Base-by-base conservation (phyloP, 2,797 vertebrate species). In the Spheniscus humboldti region DNA sequence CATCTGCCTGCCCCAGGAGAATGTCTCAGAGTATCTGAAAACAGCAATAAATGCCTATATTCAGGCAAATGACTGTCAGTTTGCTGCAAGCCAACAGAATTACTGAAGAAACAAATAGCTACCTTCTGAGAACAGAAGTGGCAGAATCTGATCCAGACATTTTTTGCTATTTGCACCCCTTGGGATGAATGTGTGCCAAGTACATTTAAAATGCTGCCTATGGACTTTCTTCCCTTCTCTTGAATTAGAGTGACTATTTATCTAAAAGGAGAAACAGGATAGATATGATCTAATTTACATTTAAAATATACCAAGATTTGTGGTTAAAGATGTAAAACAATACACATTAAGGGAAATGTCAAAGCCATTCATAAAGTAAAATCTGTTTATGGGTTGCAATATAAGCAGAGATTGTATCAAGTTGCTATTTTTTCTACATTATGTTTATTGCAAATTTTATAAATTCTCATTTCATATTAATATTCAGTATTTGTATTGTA, bases 381-480 rank as follows among this genome's bases (percentile, higher is more conserved):
- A 96, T 74, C 90, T 95, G 74, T 96, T 97, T 96, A 92, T 76
- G 77, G 18, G 57, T 86, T 86, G 64, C 73, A 96, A 88, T 93
- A 91, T 68, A 90, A 88, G 79, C 88, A 87, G 88, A 94, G 76
- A 89, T 77, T 78, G 41, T 85, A 94, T 89, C 79, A 88, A 92
- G 84, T 96, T 96, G 56, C 71, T 97, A 76, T 93, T 94, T 95
- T 95, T 96, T 75, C 91, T 87, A 64, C 92, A 85, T 86, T 86
- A 63, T 88, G 89, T 75, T 96, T 91, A 95, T 89, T 93, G 67
- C 60, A 93, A 95, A 92, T 90, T 92, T 96, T 94, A 96, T 81
- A 94, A 97, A 96, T 96, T 96, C 96, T 96, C 96, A 95, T 97
- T 98, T 98, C 92, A 96, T 98, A 98, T 98, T 98, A 98, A 98